Evolutionary conservation across 2,797 vertebrate genomes (phyloP).

Genomic region (Pristis pectinata): DNA sequence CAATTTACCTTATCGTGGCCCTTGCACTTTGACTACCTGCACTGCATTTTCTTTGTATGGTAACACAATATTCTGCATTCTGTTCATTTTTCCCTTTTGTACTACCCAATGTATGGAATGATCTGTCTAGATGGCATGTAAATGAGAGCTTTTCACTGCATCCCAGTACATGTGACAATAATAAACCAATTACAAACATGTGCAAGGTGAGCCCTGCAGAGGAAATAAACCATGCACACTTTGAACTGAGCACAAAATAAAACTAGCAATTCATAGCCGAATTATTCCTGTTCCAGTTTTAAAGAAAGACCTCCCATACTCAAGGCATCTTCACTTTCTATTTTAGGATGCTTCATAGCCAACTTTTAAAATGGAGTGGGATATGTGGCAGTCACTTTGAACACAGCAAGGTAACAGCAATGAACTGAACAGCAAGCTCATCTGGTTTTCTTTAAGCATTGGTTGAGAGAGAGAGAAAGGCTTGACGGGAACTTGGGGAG

Average conservation of each 20-base stretch:
- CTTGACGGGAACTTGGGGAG: background rate
- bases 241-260: background rate
- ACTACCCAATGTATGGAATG: too few relatives aligned
- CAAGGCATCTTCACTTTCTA: background rate
- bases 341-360: background rate
- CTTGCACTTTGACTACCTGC: too few relatives aligned
- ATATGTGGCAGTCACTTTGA: background rate
- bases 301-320: background rate
- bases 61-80: too few relatives aligned
- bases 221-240: background rate
- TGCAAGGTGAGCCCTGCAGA: background rate
- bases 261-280: background rate
- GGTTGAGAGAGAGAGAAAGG: background rate
- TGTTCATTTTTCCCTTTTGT: too few relatives aligned
- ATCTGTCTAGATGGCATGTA: too few relatives aligned
- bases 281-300: background rate
- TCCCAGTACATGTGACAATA: too few relatives aligned
- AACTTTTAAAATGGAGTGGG: background rate
- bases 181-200: background rate
- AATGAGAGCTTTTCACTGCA: too few relatives aligned
- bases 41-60: too few relatives aligned
- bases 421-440: background rate
- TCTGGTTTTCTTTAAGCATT: background rate
- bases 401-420: background rate
- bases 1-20: too few relatives aligned